phyloP scores from a whole-genome alignment of 2,113 vertebrate species.

The Aleadryas rufinucha region DNA sequence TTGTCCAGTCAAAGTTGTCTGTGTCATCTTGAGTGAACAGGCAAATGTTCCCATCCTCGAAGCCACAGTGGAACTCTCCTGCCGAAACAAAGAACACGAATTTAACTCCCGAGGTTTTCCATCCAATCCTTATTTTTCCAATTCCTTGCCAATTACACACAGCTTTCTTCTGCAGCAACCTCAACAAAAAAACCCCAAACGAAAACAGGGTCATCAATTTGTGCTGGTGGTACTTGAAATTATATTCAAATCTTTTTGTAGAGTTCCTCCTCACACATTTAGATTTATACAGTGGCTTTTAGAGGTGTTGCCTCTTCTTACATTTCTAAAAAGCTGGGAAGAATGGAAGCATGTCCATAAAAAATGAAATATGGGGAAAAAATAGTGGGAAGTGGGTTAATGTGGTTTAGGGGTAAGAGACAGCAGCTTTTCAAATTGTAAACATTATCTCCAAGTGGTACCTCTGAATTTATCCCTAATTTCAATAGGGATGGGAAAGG shows the following conservation, averaged over 20 bases:
- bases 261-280: neutral
- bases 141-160: too few relatives aligned
- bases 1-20: slow-evolving; percentile 96
- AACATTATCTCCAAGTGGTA: neutral
- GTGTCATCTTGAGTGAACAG: slow-evolving; percentile 96
- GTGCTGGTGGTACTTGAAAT: neutral
- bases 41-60: slow-evolving; percentile 96
- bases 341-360: neutral
- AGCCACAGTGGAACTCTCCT: slow-evolving; percentile 98
- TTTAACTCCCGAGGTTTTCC: neutral
- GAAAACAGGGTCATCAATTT: rapidly evolving
- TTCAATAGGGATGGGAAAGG: neutral
- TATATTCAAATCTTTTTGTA: neutral
- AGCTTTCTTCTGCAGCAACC: neutral
- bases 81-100: neutral
- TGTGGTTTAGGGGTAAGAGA: neutral
- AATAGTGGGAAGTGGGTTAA: neutral
- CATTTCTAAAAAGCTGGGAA: neutral
- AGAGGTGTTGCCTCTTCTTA: neutral
- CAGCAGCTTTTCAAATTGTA: neutral
- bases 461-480: neutral
- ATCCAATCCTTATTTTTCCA: neutral
- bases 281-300: neutral
- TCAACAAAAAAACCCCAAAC: neutral
- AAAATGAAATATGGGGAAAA: rapidly evolving